These are phyloP conservation scores for Operophtera brumata DNA, from an alignment of 2,888 invertebrate species.

Conservation along the genomic window DNA sequence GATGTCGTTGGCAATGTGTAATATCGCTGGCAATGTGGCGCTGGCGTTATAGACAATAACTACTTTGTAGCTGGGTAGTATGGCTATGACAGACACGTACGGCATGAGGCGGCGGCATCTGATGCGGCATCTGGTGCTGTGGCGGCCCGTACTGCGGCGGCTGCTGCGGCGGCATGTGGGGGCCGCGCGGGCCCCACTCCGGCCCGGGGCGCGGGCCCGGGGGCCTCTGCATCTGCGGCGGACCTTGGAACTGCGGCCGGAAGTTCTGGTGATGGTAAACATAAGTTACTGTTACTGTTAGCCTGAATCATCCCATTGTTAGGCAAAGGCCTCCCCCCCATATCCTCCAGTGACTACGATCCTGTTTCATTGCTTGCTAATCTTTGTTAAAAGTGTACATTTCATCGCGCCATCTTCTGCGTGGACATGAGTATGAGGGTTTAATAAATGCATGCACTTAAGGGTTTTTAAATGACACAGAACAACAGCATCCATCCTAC, in stretches of 20 bases:
- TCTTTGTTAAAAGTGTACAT: too few species aligned
- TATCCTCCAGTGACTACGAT: too few species aligned
- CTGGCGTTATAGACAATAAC: too few species aligned
- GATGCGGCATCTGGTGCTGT: conserved; percentile 72
- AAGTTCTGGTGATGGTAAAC: conserved; percentile 20
- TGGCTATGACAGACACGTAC: conserved; percentile 38
- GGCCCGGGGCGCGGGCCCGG: conserved; percentile 60
- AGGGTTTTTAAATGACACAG: too few species aligned
- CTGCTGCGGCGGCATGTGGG: conserved; percentile 67
- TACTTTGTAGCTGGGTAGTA: too few species aligned
- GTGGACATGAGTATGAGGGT: background rate
- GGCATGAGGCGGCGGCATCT: conserved; percentile 71
- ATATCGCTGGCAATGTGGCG: background rate
- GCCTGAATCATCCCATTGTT: too few species aligned
- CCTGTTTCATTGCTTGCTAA: too few species aligned
- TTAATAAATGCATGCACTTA: too few species aligned
- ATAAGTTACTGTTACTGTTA: too few species aligned
- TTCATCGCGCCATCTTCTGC: too few species aligned
- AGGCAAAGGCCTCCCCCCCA: too few species aligned
- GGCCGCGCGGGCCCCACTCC: conserved; percentile 70
- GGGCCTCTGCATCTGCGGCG: conserved; percentile 64
- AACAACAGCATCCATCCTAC: too few species aligned
- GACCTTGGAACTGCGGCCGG: conserved; percentile 63
- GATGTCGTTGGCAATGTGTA: background rate
- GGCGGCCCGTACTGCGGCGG: conserved; percentile 72